Conservation (phyloP, 2,888 invertebrate genomes). For the Cantharis rufa region DNA sequence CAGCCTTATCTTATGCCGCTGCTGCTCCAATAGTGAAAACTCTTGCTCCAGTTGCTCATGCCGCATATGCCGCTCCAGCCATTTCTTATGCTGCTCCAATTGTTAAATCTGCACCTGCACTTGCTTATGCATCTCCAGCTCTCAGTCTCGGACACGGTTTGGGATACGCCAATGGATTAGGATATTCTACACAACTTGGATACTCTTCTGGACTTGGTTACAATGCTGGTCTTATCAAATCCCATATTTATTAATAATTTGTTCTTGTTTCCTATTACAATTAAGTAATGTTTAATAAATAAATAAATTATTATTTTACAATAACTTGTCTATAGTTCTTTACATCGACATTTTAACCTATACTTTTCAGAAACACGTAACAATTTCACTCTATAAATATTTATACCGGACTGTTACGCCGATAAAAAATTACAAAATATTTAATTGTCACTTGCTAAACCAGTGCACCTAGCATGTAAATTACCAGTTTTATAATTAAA, state of each 20-base stretch:
- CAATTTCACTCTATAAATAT: background rate
- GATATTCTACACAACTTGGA: background rate
- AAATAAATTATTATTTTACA: background rate
- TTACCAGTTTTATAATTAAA: background rate
- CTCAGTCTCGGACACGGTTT: background rate
- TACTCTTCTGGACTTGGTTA: background rate
- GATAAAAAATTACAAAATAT: background rate
- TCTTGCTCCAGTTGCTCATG: constrained; percentile 1
- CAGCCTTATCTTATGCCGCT: constrained; percentile 12
- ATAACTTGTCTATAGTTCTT: background rate
- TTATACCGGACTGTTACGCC: background rate
- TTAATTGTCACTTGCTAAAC: background rate
- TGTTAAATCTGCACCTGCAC: constrained; percentile 7
- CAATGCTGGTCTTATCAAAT: background rate
- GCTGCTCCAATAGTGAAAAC: constrained; percentile 17
- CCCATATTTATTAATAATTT: background rate
- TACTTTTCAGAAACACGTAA: background rate
- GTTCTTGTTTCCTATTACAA: background rate
- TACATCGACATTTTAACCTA: background rate
- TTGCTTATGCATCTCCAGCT: constrained; percentile 14
- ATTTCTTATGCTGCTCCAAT: constrained; percentile 19
- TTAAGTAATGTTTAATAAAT: background rate
- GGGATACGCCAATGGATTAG: background rate
- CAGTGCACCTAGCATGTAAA: too few species aligned
- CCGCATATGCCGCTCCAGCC: constrained; percentile 17